Conservation (phyloP, 2,888 invertebrate genomes). For the Himalopsyche anomala region DNA sequence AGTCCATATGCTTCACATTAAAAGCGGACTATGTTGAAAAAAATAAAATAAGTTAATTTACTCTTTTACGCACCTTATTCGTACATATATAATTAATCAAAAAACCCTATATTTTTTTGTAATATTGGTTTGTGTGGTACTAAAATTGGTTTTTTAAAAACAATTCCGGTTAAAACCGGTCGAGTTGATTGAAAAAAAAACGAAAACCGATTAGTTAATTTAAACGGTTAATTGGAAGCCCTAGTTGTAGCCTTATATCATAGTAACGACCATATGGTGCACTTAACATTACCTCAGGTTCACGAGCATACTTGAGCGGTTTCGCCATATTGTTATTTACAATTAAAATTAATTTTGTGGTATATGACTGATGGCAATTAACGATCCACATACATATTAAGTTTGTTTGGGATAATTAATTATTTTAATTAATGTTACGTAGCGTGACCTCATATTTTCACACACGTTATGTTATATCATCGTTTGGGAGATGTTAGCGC, state of each 20-base stretch:
- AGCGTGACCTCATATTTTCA: conserved; percentile 6
- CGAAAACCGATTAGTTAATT: no score
- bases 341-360: background rate
- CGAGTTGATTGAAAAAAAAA: no score
- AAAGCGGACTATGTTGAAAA: no score
- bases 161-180: no score
- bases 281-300: conserved; percentile 45
- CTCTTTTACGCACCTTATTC: no score
- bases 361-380: conserved; percentile 11
- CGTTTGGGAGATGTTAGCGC: background rate
- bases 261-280: conserved; percentile 48
- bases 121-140: no score
- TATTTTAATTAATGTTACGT: conserved; percentile 6
- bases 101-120: no score
- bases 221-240: no score
- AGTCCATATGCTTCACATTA: no score
- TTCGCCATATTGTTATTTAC: conserved; percentile 17
- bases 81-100: no score
- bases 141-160: no score
- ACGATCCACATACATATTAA: background rate
- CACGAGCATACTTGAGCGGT: conserved; percentile 26
- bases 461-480: conserved; percentile 8
- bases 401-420: conserved; percentile 9
- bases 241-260: background rate
- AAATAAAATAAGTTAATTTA: no score